Percentiles rank a stretch among this genome's conserved stretches.
Conservation (phyloP, 2,888 invertebrate genomes). For the Nycteola revayana region DNA sequence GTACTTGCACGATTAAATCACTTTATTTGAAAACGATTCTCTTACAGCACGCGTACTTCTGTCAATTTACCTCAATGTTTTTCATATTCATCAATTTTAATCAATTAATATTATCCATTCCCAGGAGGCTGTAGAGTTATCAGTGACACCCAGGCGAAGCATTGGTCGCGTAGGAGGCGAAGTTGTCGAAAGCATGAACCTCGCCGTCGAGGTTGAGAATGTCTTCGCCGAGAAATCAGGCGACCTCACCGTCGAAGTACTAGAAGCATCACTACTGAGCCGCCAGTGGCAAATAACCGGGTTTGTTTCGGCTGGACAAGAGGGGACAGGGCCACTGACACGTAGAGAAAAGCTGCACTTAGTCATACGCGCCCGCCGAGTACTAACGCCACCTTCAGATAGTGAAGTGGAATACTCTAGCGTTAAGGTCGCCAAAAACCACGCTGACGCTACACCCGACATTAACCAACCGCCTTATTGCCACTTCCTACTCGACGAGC, state of each 20-base stretch:
- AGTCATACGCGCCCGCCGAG: constrained; percentile 59
- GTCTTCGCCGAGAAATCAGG: constrained; percentile 84
- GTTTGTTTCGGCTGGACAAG: constrained; percentile 49
- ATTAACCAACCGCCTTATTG: constrained; percentile 52
- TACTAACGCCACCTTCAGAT: constrained; percentile 40
- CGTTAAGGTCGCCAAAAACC: constrained; percentile 51
- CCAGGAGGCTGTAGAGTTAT: constrained; percentile 81
- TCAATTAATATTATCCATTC: constrained; percentile 10
- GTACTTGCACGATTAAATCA: too few species aligned
- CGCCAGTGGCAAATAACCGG: constrained; percentile 81
- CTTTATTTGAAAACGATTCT: too few species aligned
- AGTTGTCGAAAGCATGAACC: constrained; percentile 81
- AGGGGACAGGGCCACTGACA: constrained; percentile 45
- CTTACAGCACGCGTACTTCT: too few species aligned
- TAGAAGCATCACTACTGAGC: constrained; percentile 83
- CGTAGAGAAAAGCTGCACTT: constrained; percentile 67
- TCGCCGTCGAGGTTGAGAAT: constrained; percentile 87
- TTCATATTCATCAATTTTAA: too few species aligned
- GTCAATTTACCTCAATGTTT: too few species aligned
- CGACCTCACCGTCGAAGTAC: constrained; percentile 78
- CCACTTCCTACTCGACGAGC: constrained; percentile 55
- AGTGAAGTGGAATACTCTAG: constrained; percentile 54
- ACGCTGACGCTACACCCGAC: constrained; percentile 43
- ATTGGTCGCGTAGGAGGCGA: constrained; percentile 55
- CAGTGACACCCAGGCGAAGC: constrained; percentile 78